A percentile compares a stretch with the other conserved stretches of the same genome.
Evolutionary conservation across 2,888 invertebrate genomes (phyloP).

Genomic region (Dolichomitus sp.): DNA sequence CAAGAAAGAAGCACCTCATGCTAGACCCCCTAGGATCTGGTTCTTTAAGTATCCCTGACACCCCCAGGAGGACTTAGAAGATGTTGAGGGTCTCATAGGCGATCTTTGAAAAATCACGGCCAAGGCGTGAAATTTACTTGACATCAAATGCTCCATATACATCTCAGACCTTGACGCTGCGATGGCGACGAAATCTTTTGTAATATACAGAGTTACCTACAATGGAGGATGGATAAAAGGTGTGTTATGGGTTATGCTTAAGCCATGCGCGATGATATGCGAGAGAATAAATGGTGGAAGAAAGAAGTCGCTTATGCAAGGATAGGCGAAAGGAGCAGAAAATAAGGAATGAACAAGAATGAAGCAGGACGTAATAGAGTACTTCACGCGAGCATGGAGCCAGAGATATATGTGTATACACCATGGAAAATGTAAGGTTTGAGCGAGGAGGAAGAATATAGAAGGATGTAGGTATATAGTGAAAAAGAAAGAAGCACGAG

Average conservation of each 20-base stretch:
- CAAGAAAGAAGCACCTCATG: too few relatives aligned
- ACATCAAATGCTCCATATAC: too few relatives aligned
- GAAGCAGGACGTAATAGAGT: slow-evolving; percentile 32
- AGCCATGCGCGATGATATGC: slow-evolving; percentile 61
- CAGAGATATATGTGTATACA: slow-evolving; percentile 30
- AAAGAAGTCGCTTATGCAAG: slow-evolving; percentile 61
- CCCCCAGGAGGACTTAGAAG: too few relatives aligned
- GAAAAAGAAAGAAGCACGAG: slow-evolving; percentile 33
- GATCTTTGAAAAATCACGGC: too few relatives aligned
- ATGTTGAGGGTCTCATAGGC: too few relatives aligned
- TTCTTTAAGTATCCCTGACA: too few relatives aligned
- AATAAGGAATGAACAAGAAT: slow-evolving; percentile 50
- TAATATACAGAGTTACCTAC: too few relatives aligned
- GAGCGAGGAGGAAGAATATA: not conserved
- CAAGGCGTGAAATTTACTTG: too few relatives aligned
- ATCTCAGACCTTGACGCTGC: too few relatives aligned
- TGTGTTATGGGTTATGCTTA: slow-evolving; percentile 25
- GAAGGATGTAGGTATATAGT: slow-evolving; percentile 2
- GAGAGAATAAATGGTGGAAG: slow-evolving; percentile 40
- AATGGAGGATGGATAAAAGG: not conserved
- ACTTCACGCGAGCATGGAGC: slow-evolving; percentile 4
- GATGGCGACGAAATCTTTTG: too few relatives aligned
- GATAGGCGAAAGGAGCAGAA: slow-evolving; percentile 59
- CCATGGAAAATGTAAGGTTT: not conserved
- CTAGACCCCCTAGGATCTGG: too few relatives aligned